These are phyloP conservation scores for Kryptopterus vitreolus DNA, from an alignment of 2,797 vertebrate species.

Conservation along the genomic window DNA sequence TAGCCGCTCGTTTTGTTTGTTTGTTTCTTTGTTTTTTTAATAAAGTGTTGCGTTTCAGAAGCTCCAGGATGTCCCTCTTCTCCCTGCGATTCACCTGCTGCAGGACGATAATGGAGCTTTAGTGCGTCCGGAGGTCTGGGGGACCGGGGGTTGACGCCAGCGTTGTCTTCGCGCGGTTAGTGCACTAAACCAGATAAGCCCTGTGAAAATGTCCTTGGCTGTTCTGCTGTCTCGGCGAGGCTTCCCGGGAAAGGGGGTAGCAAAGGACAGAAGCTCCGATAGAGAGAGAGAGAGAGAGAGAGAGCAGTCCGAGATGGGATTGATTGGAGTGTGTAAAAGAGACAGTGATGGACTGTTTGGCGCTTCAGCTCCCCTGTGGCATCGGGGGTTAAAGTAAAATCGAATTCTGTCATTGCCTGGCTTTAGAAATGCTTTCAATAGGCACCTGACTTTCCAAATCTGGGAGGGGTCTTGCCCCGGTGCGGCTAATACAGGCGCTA, in stretches of 20 bases:
- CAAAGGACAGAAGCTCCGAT: slow-evolving; percentile 58
- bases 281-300: too few species aligned
- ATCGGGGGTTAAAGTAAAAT: slow-evolving; percentile 58
- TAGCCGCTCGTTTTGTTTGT: too few species aligned
- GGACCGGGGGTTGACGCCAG: slow-evolving; percentile 19
- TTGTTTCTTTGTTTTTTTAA: too few species aligned
- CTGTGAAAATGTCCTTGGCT: slow-evolving; percentile 51
- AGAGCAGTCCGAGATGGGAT: slow-evolving; percentile 62
- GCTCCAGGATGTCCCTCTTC: neutral
- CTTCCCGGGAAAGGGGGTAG: slow-evolving; percentile 47
- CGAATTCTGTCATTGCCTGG: slow-evolving; percentile 52
- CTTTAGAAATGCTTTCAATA: slow-evolving; percentile 55
- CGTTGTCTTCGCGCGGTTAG: neutral
- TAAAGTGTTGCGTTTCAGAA: neutral
- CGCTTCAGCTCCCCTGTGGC: slow-evolving; percentile 58
- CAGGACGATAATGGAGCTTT: slow-evolving; percentile 3
- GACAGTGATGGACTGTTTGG: slow-evolving; percentile 66
- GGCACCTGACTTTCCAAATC: slow-evolving; percentile 54
- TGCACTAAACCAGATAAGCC: slow-evolving; percentile 39
- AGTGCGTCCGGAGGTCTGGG: slow-evolving; percentile 13
- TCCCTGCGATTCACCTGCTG: neutral
- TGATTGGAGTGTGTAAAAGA: slow-evolving; percentile 69
- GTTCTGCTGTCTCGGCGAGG: slow-evolving; percentile 51
- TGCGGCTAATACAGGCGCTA: slow-evolving; percentile 17
- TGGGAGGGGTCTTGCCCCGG: slow-evolving; percentile 6